Evolutionary conservation across 1,140 invertebrate genomes (phyloP).

Genomic region (Drosophila subobscura): DNA sequence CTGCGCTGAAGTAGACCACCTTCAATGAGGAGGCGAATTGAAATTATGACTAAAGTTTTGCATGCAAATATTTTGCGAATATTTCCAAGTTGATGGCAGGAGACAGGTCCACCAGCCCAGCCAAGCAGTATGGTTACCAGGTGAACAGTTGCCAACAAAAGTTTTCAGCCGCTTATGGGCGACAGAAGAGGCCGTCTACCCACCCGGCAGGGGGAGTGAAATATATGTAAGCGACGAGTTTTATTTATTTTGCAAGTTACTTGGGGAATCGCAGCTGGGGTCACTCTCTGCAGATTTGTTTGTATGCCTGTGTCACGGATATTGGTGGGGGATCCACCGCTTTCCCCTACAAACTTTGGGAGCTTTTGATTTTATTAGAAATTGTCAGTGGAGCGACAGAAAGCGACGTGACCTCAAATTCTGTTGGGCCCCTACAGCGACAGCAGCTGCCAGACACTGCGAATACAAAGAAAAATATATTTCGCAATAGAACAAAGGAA

Average conservation of each 20-base stretch:
- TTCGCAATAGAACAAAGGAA: conserved; percentile 46
- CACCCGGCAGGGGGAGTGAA: background rate
- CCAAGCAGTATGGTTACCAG: conserved; percentile 31
- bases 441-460: conserved; percentile 36
- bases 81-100: conserved; percentile 57
- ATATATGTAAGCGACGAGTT: conserved; percentile 39
- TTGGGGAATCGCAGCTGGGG: conserved; percentile 43
- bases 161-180: conserved; percentile 46
- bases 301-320: conserved; percentile 54
- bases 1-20: conserved; percentile 2
- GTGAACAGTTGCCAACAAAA: conserved; percentile 61
- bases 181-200: background rate
- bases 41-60: conserved; percentile 79
- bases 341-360: conserved; percentile 39
- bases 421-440: conserved; percentile 11
- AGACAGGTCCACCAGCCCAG: conserved; percentile 28
- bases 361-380: conserved; percentile 80
- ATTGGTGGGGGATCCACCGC: conserved; percentile 49
- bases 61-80: conserved; percentile 81
- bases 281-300: conserved; percentile 46
- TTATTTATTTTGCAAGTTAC: conserved; percentile 71
- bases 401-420: conserved; percentile 58
- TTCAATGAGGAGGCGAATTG: conserved; percentile 23
- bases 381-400: conserved; percentile 57
- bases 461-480: conserved; percentile 1